Evolutionary conservation across 2,113 vertebrate species (phyloP), one percentile per base, ranked within the genome.

Genomic region (Casuarius casuarius): DNA sequence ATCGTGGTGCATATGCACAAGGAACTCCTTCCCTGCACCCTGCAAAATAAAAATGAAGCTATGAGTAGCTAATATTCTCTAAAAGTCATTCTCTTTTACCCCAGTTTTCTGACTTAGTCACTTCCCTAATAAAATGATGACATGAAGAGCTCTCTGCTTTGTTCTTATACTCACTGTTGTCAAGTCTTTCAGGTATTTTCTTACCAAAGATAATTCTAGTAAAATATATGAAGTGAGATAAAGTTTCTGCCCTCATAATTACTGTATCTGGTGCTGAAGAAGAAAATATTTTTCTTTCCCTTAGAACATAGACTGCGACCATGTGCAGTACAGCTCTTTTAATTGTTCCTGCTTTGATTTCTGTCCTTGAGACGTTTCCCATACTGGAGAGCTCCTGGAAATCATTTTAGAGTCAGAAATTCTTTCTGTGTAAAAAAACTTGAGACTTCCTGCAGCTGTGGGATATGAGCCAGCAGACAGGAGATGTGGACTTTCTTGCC

Each of bases 331-430:
- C 52, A 49, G 56, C 20, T 80, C 13, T 22, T 80, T 66, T 72
- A 80, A 80, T 40, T 89, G 44, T 84, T 84, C 72, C 49, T 73
- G 63, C 77, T 95, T 96, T 95, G 68, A 89, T 95, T 97, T 94
- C 81, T 91, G 62, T 92, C 59, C 51, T 84, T 93, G 84, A 90
- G 73, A 89, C 42, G 88, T 76, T 92, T 95, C 94, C 92, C 91
- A 91, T 94, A 96, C 35, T 97, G 88, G 54, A 96, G 94, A 94
- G 92, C 93, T 98, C 97, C 97, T 98, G 97, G 95, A 98, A 98
- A 86, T 95, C 95, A 89, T 95, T 97, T 91, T 54, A 48, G 85
- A 98, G 88, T 94, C 74, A 96, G 89, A 95, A 84, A 94, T 90
- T 96, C 76, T 89, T 80, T 96, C 94, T 97, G 84, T 71, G 75